phyloP scores from a whole-genome alignment of 2,797 vertebrate species.

The Poecilia wingei region DNA sequence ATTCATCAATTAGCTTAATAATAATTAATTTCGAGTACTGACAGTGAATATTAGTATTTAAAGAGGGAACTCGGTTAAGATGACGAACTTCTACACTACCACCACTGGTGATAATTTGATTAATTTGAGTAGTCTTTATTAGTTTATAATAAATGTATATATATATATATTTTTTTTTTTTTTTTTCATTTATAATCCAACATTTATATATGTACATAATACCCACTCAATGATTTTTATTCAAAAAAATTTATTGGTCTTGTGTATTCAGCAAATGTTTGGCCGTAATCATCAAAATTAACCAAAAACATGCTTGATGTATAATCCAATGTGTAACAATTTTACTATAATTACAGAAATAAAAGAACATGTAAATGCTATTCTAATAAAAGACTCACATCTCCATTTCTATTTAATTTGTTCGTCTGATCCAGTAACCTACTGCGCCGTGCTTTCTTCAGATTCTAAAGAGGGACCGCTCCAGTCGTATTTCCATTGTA shows the following conservation, averaged over 20 bases:
- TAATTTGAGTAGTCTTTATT: too few relatives aligned
- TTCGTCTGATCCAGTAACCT: neutral
- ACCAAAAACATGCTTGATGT: neutral
- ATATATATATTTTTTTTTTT: neutral
- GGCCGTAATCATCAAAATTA: neutral
- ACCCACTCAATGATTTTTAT: neutral
- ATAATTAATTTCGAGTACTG: too few relatives aligned
- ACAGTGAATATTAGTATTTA: too few relatives aligned
- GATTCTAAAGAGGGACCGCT: neutral
- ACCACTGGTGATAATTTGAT: too few relatives aligned
- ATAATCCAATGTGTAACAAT: neutral
- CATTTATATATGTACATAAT: neutral
- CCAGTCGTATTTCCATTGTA: neutral
- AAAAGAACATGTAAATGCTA: neutral
- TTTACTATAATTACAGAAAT: neutral
- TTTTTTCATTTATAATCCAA: neutral
- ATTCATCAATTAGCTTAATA: too few relatives aligned
- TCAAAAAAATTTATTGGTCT: neutral
- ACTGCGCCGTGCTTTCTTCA: neutral
- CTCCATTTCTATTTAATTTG: neutral
- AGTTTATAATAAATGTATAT: too few relatives aligned
- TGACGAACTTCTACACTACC: too few relatives aligned
- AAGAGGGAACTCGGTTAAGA: too few relatives aligned
- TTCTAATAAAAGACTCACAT: neutral
- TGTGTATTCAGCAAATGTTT: neutral